Base-by-base conservation (phyloP, 2,797 vertebrate genomes). In the Leptatherina wallacei region DNA sequence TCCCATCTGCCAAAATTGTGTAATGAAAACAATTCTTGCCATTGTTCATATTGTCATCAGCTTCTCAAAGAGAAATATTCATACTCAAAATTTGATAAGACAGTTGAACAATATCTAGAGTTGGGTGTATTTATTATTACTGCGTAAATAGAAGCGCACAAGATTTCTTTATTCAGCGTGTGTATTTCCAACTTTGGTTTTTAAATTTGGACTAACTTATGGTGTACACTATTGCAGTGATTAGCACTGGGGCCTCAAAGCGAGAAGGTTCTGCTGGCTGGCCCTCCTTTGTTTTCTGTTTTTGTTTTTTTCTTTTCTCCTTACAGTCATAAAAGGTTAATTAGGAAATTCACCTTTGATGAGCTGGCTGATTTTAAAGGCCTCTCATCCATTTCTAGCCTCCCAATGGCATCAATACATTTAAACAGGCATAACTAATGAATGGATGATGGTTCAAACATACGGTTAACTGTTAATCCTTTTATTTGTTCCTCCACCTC, bases 51-150 rank as follows among this genome's bases (percentile, higher is more conserved):
- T 72, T 64, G 54, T 77, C 52, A 77, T 35, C n/a, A 44, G 30
- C 35, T 56, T 78, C 27, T 74, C 29, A 67, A 67, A 61, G 18
- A 61, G 35, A 60, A 77, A 75, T 61, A 64, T 71, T 82, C 58
- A 70, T 54, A 8, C 33, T 65, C n/a, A 61, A 29, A 69, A 55
- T 60, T 9, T 0, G 51, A 70, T 54, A 71, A 69, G 35, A 44
- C 30, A 42, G 42, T 59, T 32, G 13, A 70, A 40, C 72, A 1
- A 47, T 79, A 72, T 42, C 24, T 29, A 20, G 6, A 51, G 18
- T 55, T 64, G 55, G 59, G 60, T 60, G 57, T 61, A 36, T 65
- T 68, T 73, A 47, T 71, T 69, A 59, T 65, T 40, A 33, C 30
- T 29, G 32, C 35, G 44, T 52, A 32, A 71, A 65, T 75, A n/a